Base-by-base conservation (phyloP, 2,113 vertebrate species). In the Polyodon spathula region DNA sequence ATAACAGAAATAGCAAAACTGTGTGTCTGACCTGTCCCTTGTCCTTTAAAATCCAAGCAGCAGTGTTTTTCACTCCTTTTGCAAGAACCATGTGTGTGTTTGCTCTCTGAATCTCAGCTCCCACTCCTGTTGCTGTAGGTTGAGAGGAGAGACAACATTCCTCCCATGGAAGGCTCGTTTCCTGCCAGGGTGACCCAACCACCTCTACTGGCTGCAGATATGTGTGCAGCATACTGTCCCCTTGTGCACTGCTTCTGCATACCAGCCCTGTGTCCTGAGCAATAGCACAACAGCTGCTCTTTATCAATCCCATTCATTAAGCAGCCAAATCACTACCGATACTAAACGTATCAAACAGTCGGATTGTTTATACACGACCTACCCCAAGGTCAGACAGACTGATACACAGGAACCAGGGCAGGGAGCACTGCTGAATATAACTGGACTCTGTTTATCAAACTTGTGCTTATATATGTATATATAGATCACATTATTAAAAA, bases 161-260 rank as follows among this genome's bases (percentile, higher is more conserved):
- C 83, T 87, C 85, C 83, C 81, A 37, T 56, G 52, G 66, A 71
- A 2, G 39, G 67, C 69, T 82, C 62, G 79, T 75, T 86, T 85
- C 75, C 85, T 81, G 78, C 78, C 75, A 66, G 63, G 16, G 65
- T 68, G 77, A 76, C 76, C 76, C 76, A 66, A 67, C 68, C 70
- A 65, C 61, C 62, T 12, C 46, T 66, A 64, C 44, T 4, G 38
- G 66, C 69, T 56, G 62, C 17, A 44, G 69, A 41, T 65, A 6
- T 63, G 70, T 4, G 53, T 61, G 65, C 61, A 10, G 44, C 43
- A 68, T 15, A 14, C 11, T 1, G 14, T 17, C 59, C 54, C 6
- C 54, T 10, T 5, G 44, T 72, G 72, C 52, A 53, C 63, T 59
- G 64, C 58, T 72, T 77, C 68, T 56, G 63, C 77, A 76, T 77